Percentiles rank a stretch among this genome's conserved stretches.
Conservation (phyloP, 2,113 vertebrate genomes). For the Perognathus longimembris region DNA sequence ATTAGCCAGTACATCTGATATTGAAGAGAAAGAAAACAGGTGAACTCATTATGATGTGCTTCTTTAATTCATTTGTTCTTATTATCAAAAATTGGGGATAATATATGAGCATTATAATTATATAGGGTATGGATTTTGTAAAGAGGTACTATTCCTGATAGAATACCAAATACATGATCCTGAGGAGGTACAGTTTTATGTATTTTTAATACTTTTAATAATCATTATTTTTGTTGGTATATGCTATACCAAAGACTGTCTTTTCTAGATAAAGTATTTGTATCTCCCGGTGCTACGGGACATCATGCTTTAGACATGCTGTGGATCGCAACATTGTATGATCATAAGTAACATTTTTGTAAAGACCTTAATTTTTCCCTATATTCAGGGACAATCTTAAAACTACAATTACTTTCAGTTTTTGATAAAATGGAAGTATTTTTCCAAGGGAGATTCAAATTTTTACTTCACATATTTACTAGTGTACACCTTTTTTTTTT, state of each 20-base stretch:
- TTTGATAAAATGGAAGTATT: slow-evolving; percentile 36
- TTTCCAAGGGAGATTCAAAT: neutral
- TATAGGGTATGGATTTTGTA: neutral
- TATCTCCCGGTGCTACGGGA: neutral
- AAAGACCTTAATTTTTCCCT: neutral
- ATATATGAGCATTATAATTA: neutral
- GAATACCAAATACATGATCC: neutral
- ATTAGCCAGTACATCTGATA: slow-evolving; percentile 96
- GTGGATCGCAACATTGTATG: neutral
- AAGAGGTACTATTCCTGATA: neutral
- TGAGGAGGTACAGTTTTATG: neutral
- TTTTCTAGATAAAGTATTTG: slow-evolving; percentile 9
- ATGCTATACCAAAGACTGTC: neutral
- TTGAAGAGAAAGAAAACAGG: slow-evolving; percentile 99
- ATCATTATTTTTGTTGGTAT: neutral
- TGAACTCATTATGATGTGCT: slow-evolving; percentile 73
- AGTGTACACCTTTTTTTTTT: neutral
- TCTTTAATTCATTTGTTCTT: neutral
- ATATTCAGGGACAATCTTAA: slow-evolving; percentile 15
- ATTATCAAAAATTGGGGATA: neutral
- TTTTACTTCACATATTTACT: slow-evolving; percentile 39
- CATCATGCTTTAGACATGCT: neutral
- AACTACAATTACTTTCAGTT: slow-evolving; percentile 33
- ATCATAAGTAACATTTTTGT: slow-evolving; percentile 9
- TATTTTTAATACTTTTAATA: neutral